Percentiles rank a stretch among this genome's conserved stretches.
Evolutionary conservation across 2,888 invertebrate genomes (phyloP).

Genomic region (Sabellastarte sp.): DNA sequence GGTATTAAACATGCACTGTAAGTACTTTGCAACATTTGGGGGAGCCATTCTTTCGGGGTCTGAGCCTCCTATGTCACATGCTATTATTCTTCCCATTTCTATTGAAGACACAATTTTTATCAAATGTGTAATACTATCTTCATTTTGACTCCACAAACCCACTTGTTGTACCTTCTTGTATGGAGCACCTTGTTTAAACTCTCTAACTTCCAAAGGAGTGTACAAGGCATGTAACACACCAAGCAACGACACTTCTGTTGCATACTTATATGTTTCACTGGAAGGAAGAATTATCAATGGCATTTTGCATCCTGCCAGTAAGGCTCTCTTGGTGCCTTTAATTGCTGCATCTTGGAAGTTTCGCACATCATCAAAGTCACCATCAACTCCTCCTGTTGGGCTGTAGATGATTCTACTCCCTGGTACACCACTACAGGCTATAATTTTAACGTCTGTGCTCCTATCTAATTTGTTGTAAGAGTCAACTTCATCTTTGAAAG

Average conservation of each 20-base stretch:
- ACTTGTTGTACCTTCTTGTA: not conserved
- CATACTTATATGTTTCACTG: constrained; percentile 68
- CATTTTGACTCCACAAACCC: not conserved
- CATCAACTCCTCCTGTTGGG: too few relatives aligned
- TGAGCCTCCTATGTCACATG: constrained; percentile 72
- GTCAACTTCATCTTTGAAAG: too few relatives aligned
- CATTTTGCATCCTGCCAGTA: constrained; percentile 72
- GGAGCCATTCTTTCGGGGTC: constrained; percentile 93
- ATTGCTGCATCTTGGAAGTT: constrained; percentile 74
- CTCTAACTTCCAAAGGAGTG: constrained; percentile 65
- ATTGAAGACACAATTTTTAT: not conserved
- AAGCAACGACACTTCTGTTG: constrained; percentile 76
- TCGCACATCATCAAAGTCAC: constrained; percentile 79
- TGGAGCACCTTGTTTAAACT: not conserved
- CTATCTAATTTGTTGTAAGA: too few relatives aligned
- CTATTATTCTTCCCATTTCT: constrained; percentile 56
- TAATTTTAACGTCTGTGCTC: too few relatives aligned
- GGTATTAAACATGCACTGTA: constrained; percentile 66
- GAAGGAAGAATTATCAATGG: constrained; percentile 70
- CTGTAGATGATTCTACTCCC: too few relatives aligned
- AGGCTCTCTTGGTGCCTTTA: constrained; percentile 66
- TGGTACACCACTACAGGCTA: too few relatives aligned
- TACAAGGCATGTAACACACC: constrained; percentile 89
- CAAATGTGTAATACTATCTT: not conserved
- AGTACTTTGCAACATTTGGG: constrained; percentile 73